phyloP scores from a whole-genome alignment of 2,797 vertebrate genomes.

The Tachyglossus aculeatus region DNA sequence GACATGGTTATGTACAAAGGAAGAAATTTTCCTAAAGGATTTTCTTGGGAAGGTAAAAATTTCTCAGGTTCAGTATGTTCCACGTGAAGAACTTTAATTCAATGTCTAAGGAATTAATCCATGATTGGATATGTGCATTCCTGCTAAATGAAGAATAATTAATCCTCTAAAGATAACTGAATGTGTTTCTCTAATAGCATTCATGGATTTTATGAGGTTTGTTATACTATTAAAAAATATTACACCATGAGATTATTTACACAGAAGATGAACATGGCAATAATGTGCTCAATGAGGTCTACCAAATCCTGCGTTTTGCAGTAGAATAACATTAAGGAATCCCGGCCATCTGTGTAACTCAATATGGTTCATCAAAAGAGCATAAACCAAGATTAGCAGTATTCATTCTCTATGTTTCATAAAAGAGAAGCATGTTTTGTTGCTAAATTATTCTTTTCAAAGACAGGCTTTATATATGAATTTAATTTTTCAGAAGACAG shows the following conservation, averaged over 20 bases:
- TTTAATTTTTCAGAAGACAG: not conserved
- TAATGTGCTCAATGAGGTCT: not conserved
- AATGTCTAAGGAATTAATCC: slow-evolving; percentile 34
- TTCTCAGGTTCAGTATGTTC: slow-evolving; percentile 32
- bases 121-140: slow-evolving; percentile 14
- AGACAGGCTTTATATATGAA: too few species aligned
- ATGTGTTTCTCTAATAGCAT: slow-evolving; percentile 25
- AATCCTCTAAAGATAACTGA: slow-evolving; percentile 41
- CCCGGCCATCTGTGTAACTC: not conserved
- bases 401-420: not conserved
- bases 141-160: slow-evolving; percentile 44
- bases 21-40: slow-evolving; percentile 9
- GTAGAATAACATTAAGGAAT: not conserved
- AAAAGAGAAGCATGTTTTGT: too few species aligned
- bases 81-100: slow-evolving; percentile 37
- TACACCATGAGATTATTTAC: slow-evolving; percentile 12
- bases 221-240: slow-evolving; percentile 29
- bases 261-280: slow-evolving; percentile 14
- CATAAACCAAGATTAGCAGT: not conserved
- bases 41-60: slow-evolving; percentile 26
- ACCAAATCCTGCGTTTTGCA: slow-evolving; percentile 9
- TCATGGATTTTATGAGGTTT: slow-evolving; percentile 22
- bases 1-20: slow-evolving; percentile 11
- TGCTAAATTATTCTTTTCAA: too few species aligned
- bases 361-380: not conserved